phyloP scores from a whole-genome alignment of 1,140 invertebrate species.

The Lepeophtheirus salmonis region DNA sequence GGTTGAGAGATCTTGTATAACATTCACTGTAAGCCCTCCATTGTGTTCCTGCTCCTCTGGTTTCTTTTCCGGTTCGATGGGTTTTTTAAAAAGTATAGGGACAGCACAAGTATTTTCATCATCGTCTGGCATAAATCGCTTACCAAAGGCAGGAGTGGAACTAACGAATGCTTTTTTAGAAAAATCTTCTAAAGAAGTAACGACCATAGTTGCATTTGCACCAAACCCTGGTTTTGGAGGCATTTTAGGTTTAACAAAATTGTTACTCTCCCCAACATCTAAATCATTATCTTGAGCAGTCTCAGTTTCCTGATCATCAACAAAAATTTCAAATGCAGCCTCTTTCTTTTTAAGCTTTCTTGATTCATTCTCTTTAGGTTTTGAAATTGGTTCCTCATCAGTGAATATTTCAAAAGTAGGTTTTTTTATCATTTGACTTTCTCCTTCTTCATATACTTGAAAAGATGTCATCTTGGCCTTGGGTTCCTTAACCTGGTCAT shows the following conservation, averaged over 20 bases:
- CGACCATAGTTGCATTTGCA: slow-evolving; percentile 3
- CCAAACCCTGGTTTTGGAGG: neutral
- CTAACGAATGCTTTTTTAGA: neutral
- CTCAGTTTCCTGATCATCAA: neutral
- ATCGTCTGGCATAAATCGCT: slow-evolving; percentile 7
- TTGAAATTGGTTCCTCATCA: neutral
- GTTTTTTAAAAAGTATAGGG: slow-evolving; percentile 8
- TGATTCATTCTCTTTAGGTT: slow-evolving; percentile 5
- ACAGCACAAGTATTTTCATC: slow-evolving; percentile 17
- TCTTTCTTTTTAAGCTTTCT: neutral
- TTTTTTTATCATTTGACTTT: neutral
- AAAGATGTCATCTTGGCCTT: neutral
- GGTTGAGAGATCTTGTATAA: neutral
- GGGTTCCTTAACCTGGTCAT: neutral
- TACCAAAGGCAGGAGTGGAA: slow-evolving; percentile 6
- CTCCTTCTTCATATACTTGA: neutral
- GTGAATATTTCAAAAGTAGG: slow-evolving; percentile 12
- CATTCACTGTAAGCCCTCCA: neutral
- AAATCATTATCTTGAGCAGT: neutral
- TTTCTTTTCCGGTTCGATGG: neutral
- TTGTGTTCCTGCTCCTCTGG: neutral
- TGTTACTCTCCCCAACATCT: neutral
- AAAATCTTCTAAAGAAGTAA: slow-evolving; percentile 6
- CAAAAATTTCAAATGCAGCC: neutral
- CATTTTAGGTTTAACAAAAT: neutral